Conservation (phyloP, 2,113 vertebrate genomes). For the Setophaga coronata region DNA sequence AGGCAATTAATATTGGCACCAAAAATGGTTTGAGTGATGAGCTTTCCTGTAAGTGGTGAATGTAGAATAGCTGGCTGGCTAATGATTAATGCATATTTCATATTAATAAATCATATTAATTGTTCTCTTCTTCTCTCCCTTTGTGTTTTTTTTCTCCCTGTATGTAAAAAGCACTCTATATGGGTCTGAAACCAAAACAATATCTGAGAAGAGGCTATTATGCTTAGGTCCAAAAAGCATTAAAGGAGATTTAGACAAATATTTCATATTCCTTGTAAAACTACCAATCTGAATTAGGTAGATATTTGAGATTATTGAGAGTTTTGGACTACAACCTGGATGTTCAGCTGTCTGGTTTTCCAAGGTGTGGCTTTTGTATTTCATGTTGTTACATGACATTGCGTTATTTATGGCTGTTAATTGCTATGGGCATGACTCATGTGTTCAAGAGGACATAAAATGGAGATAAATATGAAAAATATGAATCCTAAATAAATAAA, state of each 20-base stretch:
- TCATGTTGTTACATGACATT: not conserved
- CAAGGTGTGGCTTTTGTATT: fast-evolving
- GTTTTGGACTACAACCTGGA: not conserved
- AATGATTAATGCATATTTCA: conserved; percentile 55
- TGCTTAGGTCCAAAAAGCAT: not conserved
- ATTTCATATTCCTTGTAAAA: not conserved
- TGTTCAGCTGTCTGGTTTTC: not conserved
- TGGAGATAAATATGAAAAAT: not conserved
- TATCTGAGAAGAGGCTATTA: not conserved
- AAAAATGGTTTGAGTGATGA: conserved; percentile 49
- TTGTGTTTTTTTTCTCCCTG: not conserved
- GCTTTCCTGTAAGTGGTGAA: conserved; percentile 40
- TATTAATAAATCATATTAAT: conserved; percentile 65
- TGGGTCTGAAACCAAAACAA: not conserved
- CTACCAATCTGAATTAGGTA: not conserved
- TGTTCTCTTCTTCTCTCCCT: not conserved
- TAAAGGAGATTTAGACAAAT: not conserved
- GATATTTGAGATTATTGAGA: not conserved
- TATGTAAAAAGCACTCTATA: not conserved
- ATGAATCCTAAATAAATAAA: not conserved
- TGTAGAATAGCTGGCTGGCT: conserved; percentile 1
- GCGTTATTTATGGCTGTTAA: not conserved
- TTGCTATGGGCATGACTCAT: not conserved
- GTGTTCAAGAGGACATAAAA: not conserved
- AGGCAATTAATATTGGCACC: conserved; percentile 4